These are phyloP conservation scores for Cladorhizidae sp. DNA, from an alignment of 37 sponge, comb jelly and placozoan species.

Conservation along the genomic window DNA sequence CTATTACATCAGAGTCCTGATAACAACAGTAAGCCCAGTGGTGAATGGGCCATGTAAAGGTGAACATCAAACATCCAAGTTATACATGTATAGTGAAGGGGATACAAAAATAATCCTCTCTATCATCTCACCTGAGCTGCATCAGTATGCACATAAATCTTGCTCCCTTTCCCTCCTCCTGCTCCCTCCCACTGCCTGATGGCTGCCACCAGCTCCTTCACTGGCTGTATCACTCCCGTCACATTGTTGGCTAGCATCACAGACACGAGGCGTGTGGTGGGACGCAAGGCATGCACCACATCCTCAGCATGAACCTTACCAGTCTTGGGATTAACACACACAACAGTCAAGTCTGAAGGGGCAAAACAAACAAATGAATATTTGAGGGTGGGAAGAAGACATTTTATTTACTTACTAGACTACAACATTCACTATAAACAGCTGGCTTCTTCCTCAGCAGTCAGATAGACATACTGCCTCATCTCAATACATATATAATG, in stretches of 20 bases:
- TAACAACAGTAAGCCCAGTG: too few relatives aligned
- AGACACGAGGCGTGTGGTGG: constrained; percentile 69
- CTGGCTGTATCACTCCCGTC: constrained; percentile 73
- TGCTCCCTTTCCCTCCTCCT: neutral
- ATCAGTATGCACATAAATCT: constrained; percentile 47
- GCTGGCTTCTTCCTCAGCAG: too few relatives aligned
- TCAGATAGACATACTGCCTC: too few relatives aligned
- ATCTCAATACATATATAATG: too few relatives aligned
- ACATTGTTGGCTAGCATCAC: constrained; percentile 95
- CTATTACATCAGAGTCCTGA: too few relatives aligned
- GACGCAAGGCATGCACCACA: constrained; percentile 51
- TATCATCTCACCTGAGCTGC: constrained; percentile 52
- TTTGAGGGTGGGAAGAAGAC: too few relatives aligned
- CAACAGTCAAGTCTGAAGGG: constrained; percentile 34
- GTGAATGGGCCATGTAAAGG: too few relatives aligned
- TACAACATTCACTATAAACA: too few relatives aligned
- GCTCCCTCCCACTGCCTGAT: constrained; percentile 23
- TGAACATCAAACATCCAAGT: too few relatives aligned
- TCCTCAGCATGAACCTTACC: constrained; percentile 52
- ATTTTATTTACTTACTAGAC: too few relatives aligned
- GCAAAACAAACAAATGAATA: neutral
- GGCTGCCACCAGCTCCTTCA: constrained; percentile 47
- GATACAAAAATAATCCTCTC: too few relatives aligned
- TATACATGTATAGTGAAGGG: too few relatives aligned
- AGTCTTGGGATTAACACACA: constrained; percentile 18